Evolutionary conservation across 2,888 invertebrate species (phyloP).

Genomic region (Cheilosia variabilis): DNA sequence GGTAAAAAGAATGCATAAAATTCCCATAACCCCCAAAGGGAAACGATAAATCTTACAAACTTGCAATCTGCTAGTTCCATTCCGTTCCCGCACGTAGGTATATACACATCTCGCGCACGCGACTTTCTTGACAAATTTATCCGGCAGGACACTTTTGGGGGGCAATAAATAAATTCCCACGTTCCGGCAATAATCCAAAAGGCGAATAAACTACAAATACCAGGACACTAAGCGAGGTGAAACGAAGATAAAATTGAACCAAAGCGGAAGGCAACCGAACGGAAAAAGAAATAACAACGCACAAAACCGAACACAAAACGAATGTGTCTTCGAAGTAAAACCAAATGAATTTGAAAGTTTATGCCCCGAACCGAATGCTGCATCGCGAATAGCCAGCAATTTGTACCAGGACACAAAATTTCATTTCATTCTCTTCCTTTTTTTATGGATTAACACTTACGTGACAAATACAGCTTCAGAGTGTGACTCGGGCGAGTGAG

Average conservation of each 20-base stretch:
- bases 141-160: conserved; percentile 63
- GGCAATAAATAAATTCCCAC: conserved; percentile 74
- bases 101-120: conserved; percentile 33
- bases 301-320: conserved; percentile 3
- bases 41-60: conserved; percentile 68
- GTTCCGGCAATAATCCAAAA: conserved; percentile 67
- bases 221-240: conserved; percentile 35
- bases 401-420: conserved; percentile 60
- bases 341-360: conserved; percentile 68
- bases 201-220: conserved; percentile 42
- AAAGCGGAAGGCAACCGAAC: conserved; percentile 3
- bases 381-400: conserved; percentile 65
- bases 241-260: conserved; percentile 57
- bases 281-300: conserved; percentile 2
- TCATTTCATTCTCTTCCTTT: conserved; percentile 63
- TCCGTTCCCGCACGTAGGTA: conserved; percentile 23
- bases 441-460: conserved; percentile 75
- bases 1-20: conserved; percentile 28
- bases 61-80: conserved; percentile 71
- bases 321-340: conserved; percentile 44
- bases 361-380: conserved; percentile 60
- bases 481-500: neutral
- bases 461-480: conserved; percentile 51
- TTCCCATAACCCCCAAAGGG: conserved; percentile 35
- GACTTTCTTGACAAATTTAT: conserved; percentile 70